A percentile compares a stretch with the other conserved stretches of the same genome.
Conservation (phyloP, 1,140 invertebrate species). For the Chrysopa pallens region DNA sequence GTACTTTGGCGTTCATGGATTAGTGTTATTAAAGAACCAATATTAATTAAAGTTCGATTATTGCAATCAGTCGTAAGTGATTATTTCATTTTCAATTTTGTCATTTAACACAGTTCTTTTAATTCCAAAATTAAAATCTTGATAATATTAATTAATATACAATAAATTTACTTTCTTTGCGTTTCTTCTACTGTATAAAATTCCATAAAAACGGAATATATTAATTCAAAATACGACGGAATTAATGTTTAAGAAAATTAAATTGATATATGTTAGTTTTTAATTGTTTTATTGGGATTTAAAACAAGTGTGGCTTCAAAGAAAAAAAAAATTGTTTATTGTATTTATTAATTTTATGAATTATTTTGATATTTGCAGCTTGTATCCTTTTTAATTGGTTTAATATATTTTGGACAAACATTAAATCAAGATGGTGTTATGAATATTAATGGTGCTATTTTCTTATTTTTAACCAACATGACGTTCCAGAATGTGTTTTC, state of each 20-base stretch:
- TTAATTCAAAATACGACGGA: too few species aligned
- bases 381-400: constrained; percentile 67
- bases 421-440: constrained; percentile 75
- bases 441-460: constrained; percentile 93
- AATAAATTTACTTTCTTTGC: too few species aligned
- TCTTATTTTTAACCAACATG: constrained; percentile 83
- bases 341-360: too few species aligned
- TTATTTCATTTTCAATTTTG: background rate
- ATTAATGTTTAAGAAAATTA: too few species aligned
- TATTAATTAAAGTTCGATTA: constrained; percentile 72
- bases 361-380: constrained; percentile 54
- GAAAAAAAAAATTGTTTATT: too few species aligned
- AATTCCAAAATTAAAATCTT: background rate
- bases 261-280: too few species aligned
- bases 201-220: too few species aligned
- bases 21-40: constrained; percentile 72
- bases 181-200: too few species aligned
- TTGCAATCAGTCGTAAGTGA: constrained; percentile 78
- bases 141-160: background rate
- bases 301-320: too few species aligned
- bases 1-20: constrained; percentile 84
- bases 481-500: constrained; percentile 85
- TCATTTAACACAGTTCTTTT: background rate
- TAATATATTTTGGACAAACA: constrained; percentile 76
- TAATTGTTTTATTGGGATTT: too few species aligned